Percentiles rank a stretch among this genome's conserved stretches.
Evolutionary conservation across 2,888 invertebrate species (phyloP).

Genomic region (Caenorhabditis panamensis): DNA sequence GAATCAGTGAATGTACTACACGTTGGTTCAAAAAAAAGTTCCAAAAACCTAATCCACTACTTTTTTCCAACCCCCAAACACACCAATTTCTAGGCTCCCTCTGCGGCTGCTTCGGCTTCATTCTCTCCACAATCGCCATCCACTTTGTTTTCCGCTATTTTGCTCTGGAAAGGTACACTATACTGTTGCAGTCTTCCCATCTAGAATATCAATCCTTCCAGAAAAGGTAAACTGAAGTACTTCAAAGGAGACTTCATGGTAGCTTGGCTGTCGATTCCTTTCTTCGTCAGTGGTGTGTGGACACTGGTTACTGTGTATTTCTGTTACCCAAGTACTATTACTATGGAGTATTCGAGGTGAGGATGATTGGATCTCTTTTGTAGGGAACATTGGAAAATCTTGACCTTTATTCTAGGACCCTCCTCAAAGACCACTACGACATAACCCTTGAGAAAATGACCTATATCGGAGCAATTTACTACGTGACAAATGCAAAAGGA

Average conservation of each 20-base stretch:
- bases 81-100: too few relatives aligned
- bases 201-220: not conserved
- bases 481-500: conserved; percentile 8
- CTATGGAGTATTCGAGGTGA: conserved; percentile 30
- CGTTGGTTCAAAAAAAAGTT: too few relatives aligned
- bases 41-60: too few relatives aligned
- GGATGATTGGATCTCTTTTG: not conserved
- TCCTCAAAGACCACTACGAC: conserved; percentile 17
- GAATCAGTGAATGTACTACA: too few relatives aligned
- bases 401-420: conserved; percentile 9
- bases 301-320: conserved; percentile 40
- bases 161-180: conserved; percentile 40
- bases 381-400: too few relatives aligned
- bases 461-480: conserved; percentile 41
- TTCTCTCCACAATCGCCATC: conserved; percentile 36
- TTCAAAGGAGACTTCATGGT: conserved; percentile 31
- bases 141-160: conserved; percentile 55
- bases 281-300: conserved; percentile 27
- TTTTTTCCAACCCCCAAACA: too few relatives aligned
- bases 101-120: conserved; percentile 38
- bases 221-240: conserved; percentile 33
- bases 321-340: conserved; percentile 26
- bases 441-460: conserved; percentile 27
- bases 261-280: conserved; percentile 23
- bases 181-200: too few relatives aligned